Percentiles rank a stretch among this genome's conserved stretches.
phyloP scores from a whole-genome alignment of 2,888 invertebrate genomes.

The Philaethria dido region DNA sequence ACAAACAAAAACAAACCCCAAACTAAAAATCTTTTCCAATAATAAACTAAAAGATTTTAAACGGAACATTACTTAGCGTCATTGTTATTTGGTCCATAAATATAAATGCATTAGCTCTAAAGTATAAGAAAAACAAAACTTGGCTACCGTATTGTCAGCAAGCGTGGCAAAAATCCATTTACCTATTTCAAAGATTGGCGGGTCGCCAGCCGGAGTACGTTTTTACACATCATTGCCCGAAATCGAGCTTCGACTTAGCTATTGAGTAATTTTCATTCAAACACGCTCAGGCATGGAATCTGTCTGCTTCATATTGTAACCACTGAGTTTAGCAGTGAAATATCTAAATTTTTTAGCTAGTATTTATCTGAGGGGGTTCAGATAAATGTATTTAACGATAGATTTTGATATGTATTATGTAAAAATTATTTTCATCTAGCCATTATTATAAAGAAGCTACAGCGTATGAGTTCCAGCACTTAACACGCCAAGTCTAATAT shows the following conservation, averaged over 20 bases:
- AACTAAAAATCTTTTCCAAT: not conserved
- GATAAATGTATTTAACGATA: no score
- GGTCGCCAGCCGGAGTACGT: conserved; percentile 47
- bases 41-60: not conserved
- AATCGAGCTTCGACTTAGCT: conserved; percentile 45
- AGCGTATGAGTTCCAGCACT: no score
- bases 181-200: conserved; percentile 44
- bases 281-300: conserved; percentile 27
- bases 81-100: conserved; percentile 27
- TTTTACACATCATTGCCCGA: conserved; percentile 50
- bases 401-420: no score
- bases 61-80: not conserved
- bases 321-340: not conserved
- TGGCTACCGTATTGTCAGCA: conserved; percentile 36
- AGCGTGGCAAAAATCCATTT: conserved; percentile 39
- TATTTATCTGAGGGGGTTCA: no score
- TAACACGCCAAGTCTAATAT: no score
- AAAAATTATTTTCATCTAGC: no score
- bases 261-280: conserved; percentile 41
- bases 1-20: conserved; percentile 1
- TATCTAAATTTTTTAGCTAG: not conserved
- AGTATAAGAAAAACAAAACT: conserved; percentile 34
- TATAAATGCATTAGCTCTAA: conserved; percentile 27
- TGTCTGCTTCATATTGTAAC: conserved; percentile 4
- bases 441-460: no score